Evolutionary conservation across 2,113 vertebrate species (phyloP).

Genomic region (Colistium nudipinnis): DNA sequence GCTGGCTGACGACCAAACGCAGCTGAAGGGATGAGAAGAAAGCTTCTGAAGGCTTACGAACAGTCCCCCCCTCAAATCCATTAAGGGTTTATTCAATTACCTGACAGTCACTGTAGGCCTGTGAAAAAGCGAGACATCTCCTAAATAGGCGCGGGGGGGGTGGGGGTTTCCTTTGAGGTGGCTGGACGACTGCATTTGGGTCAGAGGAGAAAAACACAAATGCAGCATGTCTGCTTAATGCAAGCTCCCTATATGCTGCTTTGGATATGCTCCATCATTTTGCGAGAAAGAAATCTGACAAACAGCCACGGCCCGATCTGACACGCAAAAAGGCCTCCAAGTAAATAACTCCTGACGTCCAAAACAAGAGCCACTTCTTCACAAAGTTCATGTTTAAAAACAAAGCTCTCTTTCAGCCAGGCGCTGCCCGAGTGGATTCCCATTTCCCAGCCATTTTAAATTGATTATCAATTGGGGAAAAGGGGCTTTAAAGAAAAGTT

Average conservation of each 20-base stretch:
- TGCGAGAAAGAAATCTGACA: constrained; percentile 25
- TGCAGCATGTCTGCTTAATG: not conserved
- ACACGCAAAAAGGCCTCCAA: constrained; percentile 47
- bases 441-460: constrained; percentile 42
- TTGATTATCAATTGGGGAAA: constrained; percentile 54
- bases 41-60: constrained; percentile 23
- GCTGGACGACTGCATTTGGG: constrained; percentile 24
- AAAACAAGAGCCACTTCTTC: constrained; percentile 51
- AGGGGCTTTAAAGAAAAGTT: constrained; percentile 2
- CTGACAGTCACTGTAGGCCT: constrained; percentile 30
- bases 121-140: constrained; percentile 9
- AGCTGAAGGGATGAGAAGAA: constrained; percentile 20
- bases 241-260: constrained; percentile 11
- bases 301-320: constrained; percentile 26
- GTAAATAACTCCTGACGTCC: constrained; percentile 45
- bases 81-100: constrained; percentile 48
- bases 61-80: constrained; percentile 36
- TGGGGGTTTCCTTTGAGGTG: constrained; percentile 14
- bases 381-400: constrained; percentile 60
- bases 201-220: constrained; percentile 11
- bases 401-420: constrained; percentile 53
- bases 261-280: constrained; percentile 31
- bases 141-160: constrained; percentile 1
- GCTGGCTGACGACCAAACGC: constrained; percentile 23
- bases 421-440: constrained; percentile 5